Evolutionary conservation across 2,113 vertebrate genomes (phyloP).

Genomic region (Myanophis thanlyinensis): DNA sequence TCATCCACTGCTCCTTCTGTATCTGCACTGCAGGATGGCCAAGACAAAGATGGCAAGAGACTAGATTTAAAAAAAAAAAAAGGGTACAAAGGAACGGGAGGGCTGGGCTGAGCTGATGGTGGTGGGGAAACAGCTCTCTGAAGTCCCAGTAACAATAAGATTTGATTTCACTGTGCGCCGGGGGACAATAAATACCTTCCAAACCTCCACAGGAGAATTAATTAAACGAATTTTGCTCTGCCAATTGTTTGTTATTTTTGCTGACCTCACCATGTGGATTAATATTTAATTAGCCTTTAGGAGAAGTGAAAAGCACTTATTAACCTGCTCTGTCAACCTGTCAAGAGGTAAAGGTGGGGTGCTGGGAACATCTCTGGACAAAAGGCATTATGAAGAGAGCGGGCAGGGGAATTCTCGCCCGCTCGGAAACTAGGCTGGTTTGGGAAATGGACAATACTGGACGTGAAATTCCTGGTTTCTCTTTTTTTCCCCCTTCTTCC

Average conservation of each 20-base stretch:
- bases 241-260: conserved; percentile 89
- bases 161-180: conserved; percentile 61
- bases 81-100: neutral
- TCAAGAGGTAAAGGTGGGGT: conserved; percentile 74
- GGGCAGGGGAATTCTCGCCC: neutral
- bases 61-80: conserved; percentile 32
- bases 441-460: neutral
- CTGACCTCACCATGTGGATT: conserved; percentile 98
- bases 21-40: neutral
- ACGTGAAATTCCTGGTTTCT: neutral
- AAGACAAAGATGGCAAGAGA: conserved; percentile 1
- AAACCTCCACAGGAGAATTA: conserved; percentile 85
- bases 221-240: conserved; percentile 87
- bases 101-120: neutral
- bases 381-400: conserved; percentile 66
- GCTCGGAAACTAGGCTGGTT: rapidly evolving
- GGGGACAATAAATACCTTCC: conserved; percentile 68
- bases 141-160: conserved; percentile 58
- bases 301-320: conserved; percentile 93
- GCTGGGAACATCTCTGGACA: conserved; percentile 61
- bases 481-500: neutral
- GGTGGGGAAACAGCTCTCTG: neutral
- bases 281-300: conserved; percentile 99
- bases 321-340: conserved; percentile 97
- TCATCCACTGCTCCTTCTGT: neutral